Evolutionary conservation across 2,113 vertebrate species (phyloP).

Genomic region (Gila orcuttii): DNA sequence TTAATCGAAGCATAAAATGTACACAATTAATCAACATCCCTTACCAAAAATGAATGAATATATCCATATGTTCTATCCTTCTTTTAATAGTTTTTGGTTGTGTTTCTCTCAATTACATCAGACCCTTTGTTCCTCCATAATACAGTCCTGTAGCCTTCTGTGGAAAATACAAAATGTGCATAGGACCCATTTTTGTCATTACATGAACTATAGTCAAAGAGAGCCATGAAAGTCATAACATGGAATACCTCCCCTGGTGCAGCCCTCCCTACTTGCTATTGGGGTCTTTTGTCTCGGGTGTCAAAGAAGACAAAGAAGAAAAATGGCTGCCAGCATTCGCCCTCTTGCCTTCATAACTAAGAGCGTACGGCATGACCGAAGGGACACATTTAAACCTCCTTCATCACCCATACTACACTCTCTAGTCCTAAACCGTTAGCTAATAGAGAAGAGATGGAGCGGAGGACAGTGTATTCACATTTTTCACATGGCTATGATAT

Average conservation of each 20-base stretch:
- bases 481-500: not conserved
- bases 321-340: slow-evolving; percentile 35
- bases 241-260: slow-evolving; percentile 50
- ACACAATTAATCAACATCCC: too few species aligned
- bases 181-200: slow-evolving; percentile 27
- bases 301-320: slow-evolving; percentile 33
- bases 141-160: not conserved
- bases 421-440: slow-evolving; percentile 51
- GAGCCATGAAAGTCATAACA: slow-evolving; percentile 46
- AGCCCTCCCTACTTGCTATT: slow-evolving; percentile 55
- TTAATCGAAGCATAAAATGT: too few species aligned
- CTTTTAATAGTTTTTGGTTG: not conserved
- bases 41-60: not conserved
- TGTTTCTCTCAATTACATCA: slow-evolving; percentile 12
- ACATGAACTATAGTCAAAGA: slow-evolving; percentile 49
- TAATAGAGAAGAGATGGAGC: not conserved
- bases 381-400: slow-evolving; percentile 44
- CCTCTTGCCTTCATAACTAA: slow-evolving; percentile 36
- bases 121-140: not conserved
- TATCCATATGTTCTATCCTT: not conserved
- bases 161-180: slow-evolving; percentile 12
- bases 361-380: not conserved
- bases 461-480: not conserved
- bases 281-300: slow-evolving; percentile 50
- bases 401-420: slow-evolving; percentile 55